Evolutionary conservation across 2,888 invertebrate genomes (phyloP), one percentile per base, ranked within the genome.

Genomic region (Lithophane socia): DNA sequence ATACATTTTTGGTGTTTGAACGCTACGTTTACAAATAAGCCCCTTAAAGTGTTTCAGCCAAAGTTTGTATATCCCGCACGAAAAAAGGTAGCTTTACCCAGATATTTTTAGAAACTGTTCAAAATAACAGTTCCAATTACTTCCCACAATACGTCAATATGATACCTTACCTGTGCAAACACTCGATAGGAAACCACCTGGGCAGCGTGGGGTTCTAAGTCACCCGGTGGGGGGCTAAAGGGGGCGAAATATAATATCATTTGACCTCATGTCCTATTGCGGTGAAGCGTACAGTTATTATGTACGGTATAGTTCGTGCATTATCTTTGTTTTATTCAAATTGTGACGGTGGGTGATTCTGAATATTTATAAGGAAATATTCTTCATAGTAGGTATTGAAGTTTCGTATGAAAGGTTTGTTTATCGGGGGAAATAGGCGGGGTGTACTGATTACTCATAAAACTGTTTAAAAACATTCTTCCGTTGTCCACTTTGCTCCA

Each of bases 81-180:
- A n/a, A 37, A 37, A 42, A 24, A 0, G 7, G 16, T 54, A 8
- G 9, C 4, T 37, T 8, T 18, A 49, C 2, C 13, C 12, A 8
- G 1, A 3, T 65, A 67, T 70, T 63, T 83, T 83, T 56, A 44
- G 21, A 16, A 72, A 58, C 18, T 37, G 13, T 42, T 42, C 44
- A 52, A 70, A 84, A 70, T 49, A 70, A 42, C 42, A 44, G 63
- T 47, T 58, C 63, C 52, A 74, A 84, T 84, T 54, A 84, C 24
- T 54, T 47, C 1, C 10, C 21, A 56, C 18, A 84, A 65, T 69
- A 66, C 56, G 29, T 44, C 49, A 42, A 60, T 63, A 58, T 79
- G 12, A 84, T 69, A 83, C 67, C 42, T n/a, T n/a, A 60, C 16
- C 66, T 72, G 85, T 72, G 60, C 61, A 75, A 85, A 82, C 61